Evolutionary conservation across 2,797 vertebrate species (phyloP), one percentile per base, ranked within the genome.

Genomic region (Uromys caudimaculatus): DNA sequence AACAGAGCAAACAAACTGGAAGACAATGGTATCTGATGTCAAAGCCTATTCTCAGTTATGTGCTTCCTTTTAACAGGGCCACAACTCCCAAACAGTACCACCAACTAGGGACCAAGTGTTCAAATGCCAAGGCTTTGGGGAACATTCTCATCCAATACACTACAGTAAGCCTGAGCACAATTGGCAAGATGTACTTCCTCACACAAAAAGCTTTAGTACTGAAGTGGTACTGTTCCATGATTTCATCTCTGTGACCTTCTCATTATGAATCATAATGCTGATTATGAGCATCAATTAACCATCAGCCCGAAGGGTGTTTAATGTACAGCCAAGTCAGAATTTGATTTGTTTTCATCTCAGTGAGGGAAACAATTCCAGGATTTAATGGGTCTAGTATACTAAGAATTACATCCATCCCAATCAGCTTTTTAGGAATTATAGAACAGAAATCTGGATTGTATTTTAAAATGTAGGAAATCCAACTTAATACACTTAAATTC

Each of bases 401-500:
- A 83, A 92, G 27, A 93, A 17, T 83, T 79, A 4, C 27, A 93
- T 24, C 21, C 83, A 86, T 69, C 52, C 77, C 73, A 88, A 58
- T 24, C 56, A 90, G 92, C 52, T 93, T 93, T 95, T 96, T 62
- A 93, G 93, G 81, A 97, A 96, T 94, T 97, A 94, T 60, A 90
- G 47, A 90, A 89, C 54, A 67, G 67, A 95, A 97, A 97, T 95
- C 96, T 97, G 95, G 95, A 94, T 95, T 95, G 69, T 54, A 94
- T 94, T 96, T 97, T 91, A 94, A 96, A 88, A 96, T 1, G 79
- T 82, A 97, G 91, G 67, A 96, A 96, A 97, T 97, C 94, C 73
- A 96, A 75, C 60, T 93, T 97, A 97, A 97, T 96, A 89, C 58
- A 60, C 44, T 89, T 94, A 94, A 97, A 97, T 97, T 95, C 85